Conservation (phyloP, 2,888 invertebrate genomes). For the Raillietiella orientalis region DNA sequence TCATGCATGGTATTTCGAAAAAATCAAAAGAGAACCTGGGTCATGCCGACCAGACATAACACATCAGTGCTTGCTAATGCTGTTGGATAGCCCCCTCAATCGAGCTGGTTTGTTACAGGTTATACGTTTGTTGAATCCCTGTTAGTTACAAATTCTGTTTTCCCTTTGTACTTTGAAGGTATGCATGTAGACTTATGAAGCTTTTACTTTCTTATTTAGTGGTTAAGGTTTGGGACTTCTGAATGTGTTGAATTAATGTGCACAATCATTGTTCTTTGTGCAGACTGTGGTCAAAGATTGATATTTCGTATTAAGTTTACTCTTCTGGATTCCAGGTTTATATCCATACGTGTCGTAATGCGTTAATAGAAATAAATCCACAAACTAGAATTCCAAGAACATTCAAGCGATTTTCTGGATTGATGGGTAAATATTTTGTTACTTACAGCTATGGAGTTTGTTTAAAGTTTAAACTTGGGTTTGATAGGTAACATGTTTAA, state of each 20-base stretch:
- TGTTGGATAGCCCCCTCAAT: constrained; percentile 88
- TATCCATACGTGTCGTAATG: constrained; percentile 16
- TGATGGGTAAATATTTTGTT: constrained; percentile 15
- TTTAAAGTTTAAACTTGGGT: too few species aligned
- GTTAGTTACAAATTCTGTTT: too few species aligned
- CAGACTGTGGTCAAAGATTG: constrained; percentile 2
- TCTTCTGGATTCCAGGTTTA: constrained; percentile 13
- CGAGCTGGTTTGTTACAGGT: constrained; percentile 74
- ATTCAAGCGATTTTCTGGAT: constrained; percentile 20
- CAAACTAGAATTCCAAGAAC: constrained; percentile 21
- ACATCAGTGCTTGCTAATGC: constrained; percentile 87
- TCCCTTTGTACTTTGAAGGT: too few species aligned
- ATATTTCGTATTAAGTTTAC: constrained; percentile 2
- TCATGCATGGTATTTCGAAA: constrained; percentile 47
- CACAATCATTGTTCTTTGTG: neutral
- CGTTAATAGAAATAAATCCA: constrained; percentile 17
- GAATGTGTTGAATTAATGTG: neutral
- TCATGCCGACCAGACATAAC: constrained; percentile 83
- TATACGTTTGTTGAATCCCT: constrained; percentile 10
- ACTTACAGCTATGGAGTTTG: too few species aligned
- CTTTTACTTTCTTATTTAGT: constrained; percentile 14
- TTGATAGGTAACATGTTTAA: too few species aligned
- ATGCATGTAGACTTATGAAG: too few species aligned
- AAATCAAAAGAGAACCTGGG: constrained; percentile 53
- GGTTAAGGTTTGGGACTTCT: constrained; percentile 3